These are phyloP conservation scores for Ondatra zibethicus DNA, from an alignment of 2,113 vertebrate genomes.

Conservation along the genomic window DNA sequence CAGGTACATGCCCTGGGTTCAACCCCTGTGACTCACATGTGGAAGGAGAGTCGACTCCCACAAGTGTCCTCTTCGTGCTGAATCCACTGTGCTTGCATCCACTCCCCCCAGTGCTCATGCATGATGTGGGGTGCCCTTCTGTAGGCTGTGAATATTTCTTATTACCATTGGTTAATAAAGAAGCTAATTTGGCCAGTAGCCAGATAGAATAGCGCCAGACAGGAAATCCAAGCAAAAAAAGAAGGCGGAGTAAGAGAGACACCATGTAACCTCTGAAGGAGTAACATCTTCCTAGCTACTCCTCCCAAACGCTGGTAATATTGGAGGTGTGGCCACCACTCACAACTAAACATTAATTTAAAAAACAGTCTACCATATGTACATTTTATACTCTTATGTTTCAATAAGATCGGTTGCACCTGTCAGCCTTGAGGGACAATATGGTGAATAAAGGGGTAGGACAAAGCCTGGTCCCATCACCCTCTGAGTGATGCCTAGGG, in stretches of 20 bases:
- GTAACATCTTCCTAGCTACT: background rate
- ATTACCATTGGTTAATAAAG: no score
- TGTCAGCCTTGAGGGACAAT: background rate
- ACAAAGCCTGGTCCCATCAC: background rate
- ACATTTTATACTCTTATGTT: background rate
- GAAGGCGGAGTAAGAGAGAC: no score
- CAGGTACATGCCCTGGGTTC: background rate
- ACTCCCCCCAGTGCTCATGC: background rate
- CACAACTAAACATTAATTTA: background rate
- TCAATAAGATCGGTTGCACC: background rate
- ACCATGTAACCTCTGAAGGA: no score
- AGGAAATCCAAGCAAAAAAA: no score
- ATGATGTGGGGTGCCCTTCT: no score
- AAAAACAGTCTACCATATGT: background rate
- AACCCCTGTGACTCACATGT: background rate
- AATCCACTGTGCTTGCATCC: no score
- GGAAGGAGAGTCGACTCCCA: background rate
- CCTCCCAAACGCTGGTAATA: background rate
- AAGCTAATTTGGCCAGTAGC: no score
- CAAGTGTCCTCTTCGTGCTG: background rate
- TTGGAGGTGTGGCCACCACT: background rate
- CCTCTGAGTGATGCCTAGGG: background rate
- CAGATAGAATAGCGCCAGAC: no score
- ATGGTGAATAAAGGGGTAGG: background rate
- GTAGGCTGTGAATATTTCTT: no score